A percentile compares a stretch with the other conserved stretches of the same genome.
These are phyloP conservation scores for Apogon hyalosoma DNA, from an alignment of 2,797 vertebrate genomes.

Conservation along the genomic window DNA sequence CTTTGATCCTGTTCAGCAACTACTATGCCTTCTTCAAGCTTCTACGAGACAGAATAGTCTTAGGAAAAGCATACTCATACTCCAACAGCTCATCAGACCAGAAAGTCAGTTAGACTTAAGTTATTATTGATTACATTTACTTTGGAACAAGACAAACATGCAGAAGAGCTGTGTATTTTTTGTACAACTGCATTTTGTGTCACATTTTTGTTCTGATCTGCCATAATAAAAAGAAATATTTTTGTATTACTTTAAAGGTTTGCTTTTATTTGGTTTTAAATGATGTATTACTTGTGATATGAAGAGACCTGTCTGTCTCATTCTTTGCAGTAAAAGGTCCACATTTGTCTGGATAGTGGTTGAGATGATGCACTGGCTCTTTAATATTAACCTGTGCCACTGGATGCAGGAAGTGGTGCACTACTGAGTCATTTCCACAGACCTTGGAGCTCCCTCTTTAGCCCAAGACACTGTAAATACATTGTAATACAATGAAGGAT, in stretches of 20 bases:
- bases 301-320: constrained; percentile 3
- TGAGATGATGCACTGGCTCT: background rate
- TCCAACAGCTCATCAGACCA: constrained; percentile 90
- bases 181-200: constrained; percentile 91
- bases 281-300: constrained; percentile 1
- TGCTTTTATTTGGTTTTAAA: constrained; percentile 23
- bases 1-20: constrained; percentile 98
- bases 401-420: no score
- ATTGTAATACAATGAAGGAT: no score
- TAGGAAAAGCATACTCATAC: constrained; percentile 96
- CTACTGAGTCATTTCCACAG: no score
- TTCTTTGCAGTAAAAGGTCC: background rate
- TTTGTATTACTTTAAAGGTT: constrained; percentile 91
- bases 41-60: constrained; percentile 95
- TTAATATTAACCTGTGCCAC: background rate
- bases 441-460: no score
- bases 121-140: constrained; percentile 50
- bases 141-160: constrained; percentile 72
- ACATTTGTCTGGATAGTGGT: background rate
- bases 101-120: constrained; percentile 85
- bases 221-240: constrained; percentile 95
- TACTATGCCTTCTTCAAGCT: constrained; percentile 99
- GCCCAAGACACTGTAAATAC: no score
- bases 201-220: constrained; percentile 90
- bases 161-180: constrained; percentile 95